Percentiles rank a stretch among this genome's conserved stretches.
Evolutionary conservation across 2,113 vertebrate genomes (phyloP).

Genomic region (Bubo bubo): DNA sequence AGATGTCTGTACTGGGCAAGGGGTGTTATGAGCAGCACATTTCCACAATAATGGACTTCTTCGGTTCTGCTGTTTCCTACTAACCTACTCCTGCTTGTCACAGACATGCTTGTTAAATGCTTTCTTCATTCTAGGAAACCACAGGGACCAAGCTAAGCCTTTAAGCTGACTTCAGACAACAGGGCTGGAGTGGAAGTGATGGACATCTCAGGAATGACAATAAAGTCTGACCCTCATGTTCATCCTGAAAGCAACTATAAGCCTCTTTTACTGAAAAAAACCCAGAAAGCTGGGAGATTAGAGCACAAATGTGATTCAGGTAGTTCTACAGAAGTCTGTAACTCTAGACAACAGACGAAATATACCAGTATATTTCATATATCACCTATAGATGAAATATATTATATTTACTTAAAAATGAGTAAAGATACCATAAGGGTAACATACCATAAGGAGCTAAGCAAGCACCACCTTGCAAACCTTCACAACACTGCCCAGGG

Average conservation of each 20-base stretch:
- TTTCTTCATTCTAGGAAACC: conserved; percentile 10
- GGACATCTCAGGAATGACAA: not conserved
- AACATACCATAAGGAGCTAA: not conserved
- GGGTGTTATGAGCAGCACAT: not conserved
- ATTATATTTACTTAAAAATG: not conserved
- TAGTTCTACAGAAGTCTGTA: not conserved
- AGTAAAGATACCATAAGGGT: not conserved
- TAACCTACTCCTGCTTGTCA: not conserved
- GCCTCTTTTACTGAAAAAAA: not conserved
- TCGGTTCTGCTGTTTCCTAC: not conserved
- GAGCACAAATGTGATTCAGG: not conserved
- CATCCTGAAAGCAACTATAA: not conserved
- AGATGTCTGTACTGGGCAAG: not conserved
- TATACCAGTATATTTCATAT: not conserved
- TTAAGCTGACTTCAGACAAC: not conserved
- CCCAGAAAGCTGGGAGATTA: not conserved
- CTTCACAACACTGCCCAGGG: not conserved
- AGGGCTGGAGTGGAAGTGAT: not conserved
- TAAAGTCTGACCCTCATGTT: not conserved
- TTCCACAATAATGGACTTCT: not conserved
- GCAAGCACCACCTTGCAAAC: not conserved
- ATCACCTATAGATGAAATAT: not conserved
- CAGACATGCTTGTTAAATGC: not conserved
- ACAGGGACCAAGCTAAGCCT: not conserved
- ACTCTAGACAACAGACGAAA: not conserved